Base-by-base conservation (phyloP, 1,140 invertebrate species). In the Saxidomus purpurata region DNA sequence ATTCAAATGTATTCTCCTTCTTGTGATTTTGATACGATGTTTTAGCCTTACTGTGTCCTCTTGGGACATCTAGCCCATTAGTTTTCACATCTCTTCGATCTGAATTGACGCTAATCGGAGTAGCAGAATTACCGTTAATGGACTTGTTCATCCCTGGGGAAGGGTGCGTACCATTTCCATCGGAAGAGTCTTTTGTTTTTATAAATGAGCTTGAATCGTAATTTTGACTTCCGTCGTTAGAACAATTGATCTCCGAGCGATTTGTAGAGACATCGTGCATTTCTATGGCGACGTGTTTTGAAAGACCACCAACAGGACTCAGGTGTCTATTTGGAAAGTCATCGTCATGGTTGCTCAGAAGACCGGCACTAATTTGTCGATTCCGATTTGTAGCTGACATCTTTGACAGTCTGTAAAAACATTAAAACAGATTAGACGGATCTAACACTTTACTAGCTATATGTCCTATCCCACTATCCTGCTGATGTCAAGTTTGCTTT, bases 191-290 rank as follows among this genome's bases (percentile, higher is more conserved):
- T 4, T 28, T 31, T 49, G 34, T 71, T 71, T 76, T 25, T 31
- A 40, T 76, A 28, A 79, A 79, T 25, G 76, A 55, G 36, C 76
- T 79, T 3, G 76, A 59, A 55, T 25, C 36, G 28, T 38, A 71
- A n/a, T 63, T 76, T 13, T 43, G 38, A n/a, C 40, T 79, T 52
- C 15, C 47, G 17, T 79, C 31, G 49, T 79, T 79, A 13, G 9
- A 25, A 13, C 6, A 22, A 40, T 31, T 47, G 25, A n/a, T 61
- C 59, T 43, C 55, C 3, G 31, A 1, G 22, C 40, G 3, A 25
- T 9, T 63, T 61, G 36, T 17, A 13, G 19, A 40, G n/a, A 63
- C 40, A 3, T 82, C 59, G 1, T 82, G 55, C 80, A 82, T 63
- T 82, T 82, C 80, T 8, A 82, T 79, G 40, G 28, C 22, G 8